Conservation (phyloP, 1,140 invertebrate genomes). For the Scylla paramamosain region DNA sequence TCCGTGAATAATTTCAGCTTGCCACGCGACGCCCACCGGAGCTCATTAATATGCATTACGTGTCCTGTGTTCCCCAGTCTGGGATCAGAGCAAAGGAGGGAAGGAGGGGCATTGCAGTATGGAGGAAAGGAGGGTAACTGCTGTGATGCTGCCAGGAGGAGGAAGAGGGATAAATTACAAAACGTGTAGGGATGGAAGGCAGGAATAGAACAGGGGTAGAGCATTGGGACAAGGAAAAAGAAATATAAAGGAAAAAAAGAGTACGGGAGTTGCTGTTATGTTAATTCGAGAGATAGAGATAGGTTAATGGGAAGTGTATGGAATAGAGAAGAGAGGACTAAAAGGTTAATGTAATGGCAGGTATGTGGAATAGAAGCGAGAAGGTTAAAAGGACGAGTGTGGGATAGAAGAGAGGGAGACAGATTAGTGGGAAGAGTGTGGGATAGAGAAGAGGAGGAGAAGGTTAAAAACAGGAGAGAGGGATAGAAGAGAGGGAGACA, state of each 20-base stretch:
- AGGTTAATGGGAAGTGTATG: too few species aligned
- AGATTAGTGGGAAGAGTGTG: neutral
- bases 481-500: neutral
- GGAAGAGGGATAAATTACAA: neutral
- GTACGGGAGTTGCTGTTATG: too few species aligned
- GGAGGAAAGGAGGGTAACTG: too few species aligned
- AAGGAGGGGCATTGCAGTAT: neutral
- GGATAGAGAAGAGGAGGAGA: neutral
- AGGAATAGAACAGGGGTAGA: too few species aligned
- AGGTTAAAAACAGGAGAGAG: neutral
- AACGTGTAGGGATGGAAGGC: too few species aligned
- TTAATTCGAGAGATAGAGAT: too few species aligned
- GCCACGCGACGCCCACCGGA: neutral
- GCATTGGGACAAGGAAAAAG: too few species aligned
- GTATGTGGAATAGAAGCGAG: neutral
- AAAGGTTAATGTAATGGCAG: too few species aligned
- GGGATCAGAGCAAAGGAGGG: constrained; percentile 18
- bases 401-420: neutral
- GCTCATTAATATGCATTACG: constrained; percentile 51
- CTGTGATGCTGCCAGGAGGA: neutral
- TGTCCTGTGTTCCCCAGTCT: neutral
- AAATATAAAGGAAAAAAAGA: too few species aligned
- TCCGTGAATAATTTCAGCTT: constrained; percentile 22
- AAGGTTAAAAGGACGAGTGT: neutral
- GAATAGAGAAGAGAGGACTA: too few species aligned